A percentile compares a stretch with the other conserved stretches of the same genome.
Evolutionary conservation across 2,113 vertebrate genomes (phyloP).

Genomic region (human): GRCh38 chr1:182596001-182596500

Average conservation of each 20-base stretch:
- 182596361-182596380: neutral
- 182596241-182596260: neutral
- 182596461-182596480: accelerated
- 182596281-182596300: neutral
- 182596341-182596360: neutral
- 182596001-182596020: neutral
- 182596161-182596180: neutral
- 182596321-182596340: neutral
- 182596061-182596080: neutral
- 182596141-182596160: neutral
- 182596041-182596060: neutral
- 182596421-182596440: neutral
- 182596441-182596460: no score
- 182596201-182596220: neutral
- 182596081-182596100: neutral
- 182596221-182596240: neutral
- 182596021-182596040: neutral
- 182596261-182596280: neutral
- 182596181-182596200: neutral
- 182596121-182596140: neutral
- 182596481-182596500: neutral
- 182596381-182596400: neutral
- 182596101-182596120: neutral
- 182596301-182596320: neutral
- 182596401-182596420: neutral